Percentiles rank a stretch among this genome's conserved stretches.
phyloP scores from a whole-genome alignment of 2,888 invertebrate species.

The Latrodectus elegans region DNA sequence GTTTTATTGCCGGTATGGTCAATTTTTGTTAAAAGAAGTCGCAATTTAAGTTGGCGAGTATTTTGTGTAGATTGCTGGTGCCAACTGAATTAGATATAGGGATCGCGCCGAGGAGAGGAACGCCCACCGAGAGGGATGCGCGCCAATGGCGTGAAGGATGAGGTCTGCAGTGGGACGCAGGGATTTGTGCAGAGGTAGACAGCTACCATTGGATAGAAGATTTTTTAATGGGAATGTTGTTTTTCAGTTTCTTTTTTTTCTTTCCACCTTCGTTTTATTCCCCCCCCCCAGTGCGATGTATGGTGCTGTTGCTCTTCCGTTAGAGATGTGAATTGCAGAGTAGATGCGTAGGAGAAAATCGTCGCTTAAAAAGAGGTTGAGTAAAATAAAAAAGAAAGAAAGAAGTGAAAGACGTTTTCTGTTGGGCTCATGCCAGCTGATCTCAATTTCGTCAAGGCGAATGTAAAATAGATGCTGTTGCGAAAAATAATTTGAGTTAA shows the following conservation, averaged over 20 bases:
- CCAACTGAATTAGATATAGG: slow-evolving; percentile 67
- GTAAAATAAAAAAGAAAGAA: too few species aligned
- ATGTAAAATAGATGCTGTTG: too few species aligned
- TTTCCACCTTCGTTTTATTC: slow-evolving; percentile 11
- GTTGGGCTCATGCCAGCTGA: too few species aligned
- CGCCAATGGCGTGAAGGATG: slow-evolving; percentile 31
- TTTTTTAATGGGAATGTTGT: slow-evolving; percentile 9
- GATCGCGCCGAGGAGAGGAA: slow-evolving; percentile 32
- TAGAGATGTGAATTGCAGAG: background rate
- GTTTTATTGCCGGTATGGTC: slow-evolving; percentile 12
- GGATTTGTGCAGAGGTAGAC: slow-evolving; percentile 67
- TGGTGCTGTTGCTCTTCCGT: slow-evolving; percentile 33
- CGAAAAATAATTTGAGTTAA: too few species aligned
- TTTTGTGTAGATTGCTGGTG: slow-evolving; percentile 61
- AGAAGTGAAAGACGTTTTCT: too few species aligned
- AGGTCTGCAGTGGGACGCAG: slow-evolving; percentile 41
- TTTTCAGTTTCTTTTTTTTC: background rate
- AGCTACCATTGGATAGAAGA: slow-evolving; percentile 37
- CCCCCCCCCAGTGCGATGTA: slow-evolving; percentile 11
- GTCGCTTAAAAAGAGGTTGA: background rate
- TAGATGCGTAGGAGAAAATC: slow-evolving; percentile 14
- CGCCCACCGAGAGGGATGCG: slow-evolving; percentile 29
- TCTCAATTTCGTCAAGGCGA: too few species aligned
- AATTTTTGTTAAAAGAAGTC: slow-evolving; percentile 64
- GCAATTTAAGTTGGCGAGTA: slow-evolving; percentile 62